Evolutionary conservation across 2,797 vertebrate species (phyloP).

Genomic region (Pipistrellus kuhlii): DNA sequence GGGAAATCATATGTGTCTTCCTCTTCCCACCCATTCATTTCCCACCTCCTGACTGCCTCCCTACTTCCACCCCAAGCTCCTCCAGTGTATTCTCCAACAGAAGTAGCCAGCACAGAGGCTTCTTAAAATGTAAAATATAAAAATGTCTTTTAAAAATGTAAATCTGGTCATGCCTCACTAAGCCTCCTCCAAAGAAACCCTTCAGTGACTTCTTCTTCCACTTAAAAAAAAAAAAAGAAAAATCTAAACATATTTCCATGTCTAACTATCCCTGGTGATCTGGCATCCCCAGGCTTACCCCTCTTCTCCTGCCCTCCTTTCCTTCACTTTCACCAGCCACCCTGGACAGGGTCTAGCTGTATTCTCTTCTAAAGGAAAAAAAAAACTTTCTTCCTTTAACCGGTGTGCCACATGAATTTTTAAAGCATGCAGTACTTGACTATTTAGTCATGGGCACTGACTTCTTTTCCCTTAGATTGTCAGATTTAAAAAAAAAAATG

Average conservation of each 20-base stretch:
- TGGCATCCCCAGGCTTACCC: neutral
- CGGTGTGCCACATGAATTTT: neutral
- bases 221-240: neutral
- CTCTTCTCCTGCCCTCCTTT: neutral
- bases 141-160: neutral
- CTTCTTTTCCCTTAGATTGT: neutral
- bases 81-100: neutral
- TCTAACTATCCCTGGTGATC: neutral
- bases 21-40: neutral
- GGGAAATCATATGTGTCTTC: neutral
- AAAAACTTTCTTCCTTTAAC: neutral
- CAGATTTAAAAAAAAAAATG: neutral
- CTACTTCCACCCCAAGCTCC: neutral
- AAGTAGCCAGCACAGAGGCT: neutral
- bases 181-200: neutral
- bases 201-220: slow-evolving; percentile 1
- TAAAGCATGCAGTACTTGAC: neutral
- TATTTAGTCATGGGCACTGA: neutral
- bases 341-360: neutral
- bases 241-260: neutral
- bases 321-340: neutral
- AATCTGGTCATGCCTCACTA: neutral
- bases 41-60: neutral
- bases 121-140: slow-evolving; percentile 11
- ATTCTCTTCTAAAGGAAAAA: neutral